phyloP scores from a whole-genome alignment of 1,140 invertebrate species.

The Drosophila pandora region DNA sequence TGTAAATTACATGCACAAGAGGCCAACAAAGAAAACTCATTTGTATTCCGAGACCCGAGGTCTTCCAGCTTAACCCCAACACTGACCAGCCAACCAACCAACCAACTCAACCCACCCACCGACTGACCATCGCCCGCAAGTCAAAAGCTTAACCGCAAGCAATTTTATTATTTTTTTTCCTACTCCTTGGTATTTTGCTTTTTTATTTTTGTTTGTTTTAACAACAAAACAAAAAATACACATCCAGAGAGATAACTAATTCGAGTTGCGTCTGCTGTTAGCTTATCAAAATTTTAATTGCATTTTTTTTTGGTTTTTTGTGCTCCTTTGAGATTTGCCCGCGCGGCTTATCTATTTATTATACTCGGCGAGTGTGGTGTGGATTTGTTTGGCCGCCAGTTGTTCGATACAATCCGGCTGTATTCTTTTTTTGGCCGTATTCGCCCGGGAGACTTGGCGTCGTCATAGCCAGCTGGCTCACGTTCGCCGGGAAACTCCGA shows the following conservation, averaged over 20 bases:
- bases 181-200: neutral
- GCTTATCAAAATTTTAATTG: slow-evolving; percentile 79
- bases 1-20: slow-evolving; percentile 70
- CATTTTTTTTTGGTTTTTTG: slow-evolving; percentile 54
- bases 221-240: slow-evolving; percentile 6
- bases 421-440: slow-evolving; percentile 29
- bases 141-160: slow-evolving; percentile 76
- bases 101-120: neutral
- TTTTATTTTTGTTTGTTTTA: slow-evolving; percentile 1
- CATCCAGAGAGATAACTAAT: slow-evolving; percentile 44
- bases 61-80: slow-evolving; percentile 21
- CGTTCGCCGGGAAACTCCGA: slow-evolving; percentile 30
- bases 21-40: slow-evolving; percentile 71
- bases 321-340: slow-evolving; percentile 15
- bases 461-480: slow-evolving; percentile 32
- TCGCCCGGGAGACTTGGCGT: slow-evolving; percentile 43
- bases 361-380: slow-evolving; percentile 22
- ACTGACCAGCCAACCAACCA: slow-evolving; percentile 17
- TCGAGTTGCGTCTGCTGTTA: slow-evolving; percentile 41
- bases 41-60: slow-evolving; percentile 56
- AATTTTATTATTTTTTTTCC: slow-evolving; percentile 64
- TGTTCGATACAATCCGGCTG: slow-evolving; percentile 28
- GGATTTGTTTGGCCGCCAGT: slow-evolving; percentile 21
- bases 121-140: slow-evolving; percentile 47
- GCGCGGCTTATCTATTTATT: slow-evolving; percentile 55